Evolutionary conservation across 2,113 vertebrate genomes (phyloP).

Genomic region (Thymallus thymallus): DNA sequence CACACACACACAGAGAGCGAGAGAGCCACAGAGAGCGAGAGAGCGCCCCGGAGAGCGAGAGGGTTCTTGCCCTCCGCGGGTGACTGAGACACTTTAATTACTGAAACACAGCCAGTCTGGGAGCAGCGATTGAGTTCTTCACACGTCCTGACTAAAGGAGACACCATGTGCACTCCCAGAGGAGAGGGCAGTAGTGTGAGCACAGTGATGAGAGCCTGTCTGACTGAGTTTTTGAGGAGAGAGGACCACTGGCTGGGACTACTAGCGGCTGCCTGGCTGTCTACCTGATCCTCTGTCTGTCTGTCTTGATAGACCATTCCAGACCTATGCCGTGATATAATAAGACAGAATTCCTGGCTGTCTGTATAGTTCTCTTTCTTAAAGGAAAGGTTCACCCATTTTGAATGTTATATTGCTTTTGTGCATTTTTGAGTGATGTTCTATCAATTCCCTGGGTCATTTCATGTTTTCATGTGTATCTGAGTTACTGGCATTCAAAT

Average conservation of each 20-base stretch:
- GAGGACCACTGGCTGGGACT: too few species aligned
- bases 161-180: constrained; percentile 21
- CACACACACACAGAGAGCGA: background rate
- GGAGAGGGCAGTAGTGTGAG: constrained; percentile 51
- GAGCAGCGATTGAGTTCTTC: constrained; percentile 66
- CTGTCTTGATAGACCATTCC: too few species aligned
- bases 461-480: too few species aligned
- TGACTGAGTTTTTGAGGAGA: constrained; percentile 20
- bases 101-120: constrained; percentile 42
- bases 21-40: background rate
- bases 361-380: constrained; percentile 1
- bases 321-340: too few species aligned
- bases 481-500: too few species aligned
- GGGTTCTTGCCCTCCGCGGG: background rate
- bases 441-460: too few species aligned
- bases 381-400: too few species aligned
- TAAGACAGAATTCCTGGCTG: background rate
- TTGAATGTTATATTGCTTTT: too few species aligned
- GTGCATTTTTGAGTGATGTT: too few species aligned
- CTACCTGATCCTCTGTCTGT: background rate
- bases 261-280: too few species aligned
- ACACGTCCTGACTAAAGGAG: constrained; percentile 53
- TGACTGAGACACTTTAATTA: constrained; percentile 63
- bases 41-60: background rate
- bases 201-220: constrained; percentile 54